These are phyloP conservation scores for Puntigrus tetrazona DNA, from an alignment of 2,113 vertebrate genomes.

Conservation along the genomic window DNA sequence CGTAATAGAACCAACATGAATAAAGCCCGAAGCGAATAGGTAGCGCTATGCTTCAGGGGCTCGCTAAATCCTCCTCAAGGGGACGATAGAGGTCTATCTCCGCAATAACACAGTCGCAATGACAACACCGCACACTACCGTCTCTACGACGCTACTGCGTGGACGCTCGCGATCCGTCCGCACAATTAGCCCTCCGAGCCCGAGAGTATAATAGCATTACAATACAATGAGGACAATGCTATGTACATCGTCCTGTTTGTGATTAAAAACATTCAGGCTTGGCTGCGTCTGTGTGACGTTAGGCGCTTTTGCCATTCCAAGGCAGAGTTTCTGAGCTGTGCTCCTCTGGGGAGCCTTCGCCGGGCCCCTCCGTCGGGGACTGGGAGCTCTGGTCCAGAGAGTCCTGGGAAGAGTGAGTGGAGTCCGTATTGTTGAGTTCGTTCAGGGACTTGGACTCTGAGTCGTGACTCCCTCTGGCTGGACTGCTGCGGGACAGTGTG, in stretches of 20 bases:
- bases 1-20: background rate
- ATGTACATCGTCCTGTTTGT: slow-evolving; percentile 44
- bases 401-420: slow-evolving; percentile 56
- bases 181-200: slow-evolving; percentile 6
- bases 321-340: slow-evolving; percentile 49
- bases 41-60: slow-evolving; percentile 32
- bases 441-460: slow-evolving; percentile 48
- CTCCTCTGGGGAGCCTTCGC: slow-evolving; percentile 32
- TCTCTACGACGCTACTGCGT: slow-evolving; percentile 25
- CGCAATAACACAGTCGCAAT: slow-evolving; percentile 47
- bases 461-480: slow-evolving; percentile 15
- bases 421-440: slow-evolving; percentile 58
- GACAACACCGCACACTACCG: slow-evolving; percentile 42
- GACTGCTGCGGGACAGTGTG: slow-evolving; percentile 34
- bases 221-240: slow-evolving; percentile 51
- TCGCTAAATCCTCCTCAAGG: slow-evolving; percentile 33
- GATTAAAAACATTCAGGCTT: slow-evolving; percentile 44
- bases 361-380: slow-evolving; percentile 45
- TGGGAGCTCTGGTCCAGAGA: slow-evolving; percentile 48
- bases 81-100: slow-evolving; percentile 34
- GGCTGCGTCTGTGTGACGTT: background rate
- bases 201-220: slow-evolving; percentile 41
- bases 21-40: slow-evolving; percentile 42
- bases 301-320: slow-evolving; percentile 60
- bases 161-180: slow-evolving; percentile 15